Evolutionary conservation across 2,888 invertebrate genomes (phyloP), one percentile per base, ranked within the genome.

Genomic region (Pollenia labialis): DNA sequence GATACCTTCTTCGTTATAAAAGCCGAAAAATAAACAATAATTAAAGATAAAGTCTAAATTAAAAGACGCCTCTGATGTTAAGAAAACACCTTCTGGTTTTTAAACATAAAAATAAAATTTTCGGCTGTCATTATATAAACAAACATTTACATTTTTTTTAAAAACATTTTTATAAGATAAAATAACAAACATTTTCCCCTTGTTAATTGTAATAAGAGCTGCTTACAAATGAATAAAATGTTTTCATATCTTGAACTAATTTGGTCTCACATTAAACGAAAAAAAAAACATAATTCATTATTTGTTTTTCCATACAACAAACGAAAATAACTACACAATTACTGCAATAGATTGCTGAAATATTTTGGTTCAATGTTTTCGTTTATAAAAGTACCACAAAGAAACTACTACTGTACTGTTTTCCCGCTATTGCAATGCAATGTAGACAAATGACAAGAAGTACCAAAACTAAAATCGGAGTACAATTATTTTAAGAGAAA

Each of bases 161-260:
- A 32, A 32, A 32, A 32, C 32, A 32, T 32, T 44, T 50, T 58
- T 42, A 68, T 10, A 11, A 83, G 77, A 84, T 74, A 74, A 84
- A 60, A 54, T 68, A 68, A 69, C 56, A 69, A 79, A 62, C 9
- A 50, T 7, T 23, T 11, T 54, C 42, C 11, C n/a, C 32, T 11
- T 1, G 14, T 42, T 66, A 64, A 54, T 64, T 64, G 44, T 64
- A 54, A 74, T 50, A 42, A 75, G 54, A 48, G 14, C 44, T 60
- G 72, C 69, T 62, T 62, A 68, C 69, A 69, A 83, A 71, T 48
- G 54, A 54, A 62, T 46, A 50, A 32, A 76, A 76, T 69, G 54
- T 80, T 83, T 86, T 86, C 64, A 83, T 86, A 80, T 80, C 82
- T 58, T 80, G 64, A 80, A 82, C 79, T 86, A 83, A 80, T 86